Conservation (phyloP, 2,888 invertebrate genomes). For the Drosophila greeni region DNA sequence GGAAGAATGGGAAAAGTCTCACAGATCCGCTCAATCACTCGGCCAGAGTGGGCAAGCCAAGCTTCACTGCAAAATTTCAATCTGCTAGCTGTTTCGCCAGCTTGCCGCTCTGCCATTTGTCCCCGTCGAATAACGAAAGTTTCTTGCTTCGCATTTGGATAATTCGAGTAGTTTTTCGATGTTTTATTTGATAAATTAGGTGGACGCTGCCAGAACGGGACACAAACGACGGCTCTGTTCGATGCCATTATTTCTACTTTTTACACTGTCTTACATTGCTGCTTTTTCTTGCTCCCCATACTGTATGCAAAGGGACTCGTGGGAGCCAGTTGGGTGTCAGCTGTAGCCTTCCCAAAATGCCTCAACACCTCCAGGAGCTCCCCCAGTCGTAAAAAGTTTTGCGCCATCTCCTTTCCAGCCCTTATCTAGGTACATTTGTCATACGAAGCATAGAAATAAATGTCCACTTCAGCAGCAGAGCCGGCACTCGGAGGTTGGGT, state of each 20-base stretch:
- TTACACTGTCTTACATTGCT: neutral
- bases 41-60: neutral
- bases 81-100: conserved; percentile 14
- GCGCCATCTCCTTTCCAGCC: conserved; percentile 37
- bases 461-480: conserved; percentile 58
- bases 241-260: conserved; percentile 4
- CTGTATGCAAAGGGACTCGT: conserved; percentile 25
- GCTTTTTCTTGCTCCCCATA: neutral
- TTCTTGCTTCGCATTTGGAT: conserved; percentile 17
- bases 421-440: conserved; percentile 69
- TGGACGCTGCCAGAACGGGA: conserved; percentile 30
- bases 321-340: conserved; percentile 11
- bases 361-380: conserved; percentile 33
- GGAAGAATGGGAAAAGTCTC: conserved; percentile 1
- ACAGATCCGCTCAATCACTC: conserved; percentile 21
- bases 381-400: conserved; percentile 49
- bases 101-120: conserved; percentile 16
- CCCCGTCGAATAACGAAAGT: conserved; percentile 23
- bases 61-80: conserved; percentile 1
- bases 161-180: conserved; percentile 11
- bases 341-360: conserved; percentile 29
- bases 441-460: conserved; percentile 61
- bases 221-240: conserved; percentile 13
- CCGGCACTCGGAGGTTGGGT: neutral
- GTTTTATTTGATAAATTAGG: conserved; percentile 56